These are phyloP conservation scores for Perca fluviatilis DNA, from an alignment of 2,113 vertebrate genomes.

Conservation along the genomic window DNA sequence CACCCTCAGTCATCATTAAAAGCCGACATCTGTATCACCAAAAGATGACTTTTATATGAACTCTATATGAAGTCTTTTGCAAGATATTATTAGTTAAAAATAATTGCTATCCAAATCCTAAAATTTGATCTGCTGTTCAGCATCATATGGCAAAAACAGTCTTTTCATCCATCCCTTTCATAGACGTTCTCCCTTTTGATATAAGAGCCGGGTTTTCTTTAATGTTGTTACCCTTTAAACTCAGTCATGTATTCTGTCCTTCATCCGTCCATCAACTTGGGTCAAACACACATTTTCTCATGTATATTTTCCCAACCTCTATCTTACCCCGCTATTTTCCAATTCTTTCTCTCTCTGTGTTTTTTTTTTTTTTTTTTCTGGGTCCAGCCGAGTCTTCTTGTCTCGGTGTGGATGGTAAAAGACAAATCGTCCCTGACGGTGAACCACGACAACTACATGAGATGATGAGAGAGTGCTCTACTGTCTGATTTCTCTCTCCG, in stretches of 20 bases:
- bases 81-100: no score
- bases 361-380: not conserved
- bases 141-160: no score
- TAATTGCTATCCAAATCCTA: no score
- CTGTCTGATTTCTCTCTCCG: not conserved
- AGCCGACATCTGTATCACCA: no score
- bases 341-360: not conserved
- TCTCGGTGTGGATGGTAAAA: constrained; percentile 1
- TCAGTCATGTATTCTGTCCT: not conserved
- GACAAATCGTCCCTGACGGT: constrained; percentile 26
- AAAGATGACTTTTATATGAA: no score
- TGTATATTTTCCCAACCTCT: constrained; percentile 21
- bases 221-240: not conserved
- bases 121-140: no score
- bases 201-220: not conserved
- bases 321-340: constrained; percentile 19
- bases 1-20: no score
- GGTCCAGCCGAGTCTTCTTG: constrained; percentile 1
- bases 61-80: no score
- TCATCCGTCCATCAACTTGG: constrained; percentile 15
- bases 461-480: not conserved
- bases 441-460: constrained; percentile 36
- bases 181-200: no score
- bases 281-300: constrained; percentile 21
- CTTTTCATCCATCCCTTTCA: no score